These are phyloP conservation scores for Metopolophium dirhodum DNA, from an alignment of 1,140 invertebrate genomes.

Conservation along the genomic window DNA sequence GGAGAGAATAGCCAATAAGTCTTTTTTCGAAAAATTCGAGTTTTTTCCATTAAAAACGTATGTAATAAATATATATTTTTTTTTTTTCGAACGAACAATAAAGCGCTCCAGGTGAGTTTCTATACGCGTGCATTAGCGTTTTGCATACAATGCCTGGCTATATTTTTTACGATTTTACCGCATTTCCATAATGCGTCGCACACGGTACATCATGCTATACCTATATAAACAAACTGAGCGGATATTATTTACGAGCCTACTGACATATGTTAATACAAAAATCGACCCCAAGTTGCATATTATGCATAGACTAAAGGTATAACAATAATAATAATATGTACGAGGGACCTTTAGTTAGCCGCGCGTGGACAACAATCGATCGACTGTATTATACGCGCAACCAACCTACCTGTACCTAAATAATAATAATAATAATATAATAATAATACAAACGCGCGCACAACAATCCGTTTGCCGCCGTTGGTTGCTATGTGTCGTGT, in stretches of 20 bases:
- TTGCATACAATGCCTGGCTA: constrained; percentile 34
- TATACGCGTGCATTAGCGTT: not conserved
- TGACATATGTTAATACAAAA: constrained; percentile 34
- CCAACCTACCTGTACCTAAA: not conserved
- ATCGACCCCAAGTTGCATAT: constrained; percentile 22
- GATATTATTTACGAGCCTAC: constrained; percentile 30
- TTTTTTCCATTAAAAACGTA: not conserved
- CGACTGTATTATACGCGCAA: not conserved
- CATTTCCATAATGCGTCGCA: constrained; percentile 31
- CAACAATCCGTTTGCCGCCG: constrained; percentile 8
- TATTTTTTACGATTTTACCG: not conserved
- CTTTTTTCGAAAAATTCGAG: not conserved
- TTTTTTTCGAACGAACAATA: not conserved
- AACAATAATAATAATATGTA: not conserved
- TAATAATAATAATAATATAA: constrained; percentile 11
- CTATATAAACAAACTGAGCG: not conserved
- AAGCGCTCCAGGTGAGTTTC: not conserved
- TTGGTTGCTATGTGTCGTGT: constrained; percentile 16
- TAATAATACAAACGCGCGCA: not conserved
- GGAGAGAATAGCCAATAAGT: not conserved
- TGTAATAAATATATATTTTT: too few relatives aligned
- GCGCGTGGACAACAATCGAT: constrained; percentile 34
- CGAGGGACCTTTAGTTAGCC: not conserved
- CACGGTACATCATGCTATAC: not conserved
- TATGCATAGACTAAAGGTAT: not conserved